These are phyloP conservation scores for Leucoptera coffeella DNA, from an alignment of 2,888 invertebrate genomes.

Conservation along the genomic window DNA sequence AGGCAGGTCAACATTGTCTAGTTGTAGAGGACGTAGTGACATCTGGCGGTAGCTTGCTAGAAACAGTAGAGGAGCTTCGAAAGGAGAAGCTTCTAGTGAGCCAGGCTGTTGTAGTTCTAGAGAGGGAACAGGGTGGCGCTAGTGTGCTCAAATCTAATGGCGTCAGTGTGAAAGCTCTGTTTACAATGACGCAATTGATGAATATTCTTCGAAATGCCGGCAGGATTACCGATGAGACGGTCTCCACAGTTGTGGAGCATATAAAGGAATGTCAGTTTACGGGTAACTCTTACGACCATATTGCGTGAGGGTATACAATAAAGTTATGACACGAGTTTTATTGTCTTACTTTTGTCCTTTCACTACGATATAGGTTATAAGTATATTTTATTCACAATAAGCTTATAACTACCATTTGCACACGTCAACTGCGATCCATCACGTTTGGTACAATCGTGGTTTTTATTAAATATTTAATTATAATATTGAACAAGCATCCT, in stretches of 20 bases:
- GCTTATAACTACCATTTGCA: no score
- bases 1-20: conserved; percentile 62
- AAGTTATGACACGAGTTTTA: no score
- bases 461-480: no score
- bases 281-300: no score
- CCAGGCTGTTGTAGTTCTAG: conserved; percentile 83
- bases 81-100: conserved; percentile 60
- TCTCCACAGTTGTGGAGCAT: conserved; percentile 26
- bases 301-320: no score
- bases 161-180: conserved; percentile 63
- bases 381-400: no score
- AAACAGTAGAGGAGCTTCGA: conserved; percentile 71
- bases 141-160: conserved; percentile 65
- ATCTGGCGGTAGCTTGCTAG: conserved; percentile 87
- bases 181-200: conserved; percentile 61
- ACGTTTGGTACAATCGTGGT: no score
- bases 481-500: no score
- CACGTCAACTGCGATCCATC: no score
- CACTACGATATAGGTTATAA: no score
- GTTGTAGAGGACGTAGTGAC: conserved; percentile 93
- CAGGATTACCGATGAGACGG: conserved; percentile 50
- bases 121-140: conserved; percentile 87
- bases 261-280: conserved; percentile 12
- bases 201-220: conserved; percentile 56
- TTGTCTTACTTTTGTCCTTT: no score